Evolutionary conservation across 2,797 vertebrate genomes (phyloP).

Genomic region (Phataginus tricuspis): DNA sequence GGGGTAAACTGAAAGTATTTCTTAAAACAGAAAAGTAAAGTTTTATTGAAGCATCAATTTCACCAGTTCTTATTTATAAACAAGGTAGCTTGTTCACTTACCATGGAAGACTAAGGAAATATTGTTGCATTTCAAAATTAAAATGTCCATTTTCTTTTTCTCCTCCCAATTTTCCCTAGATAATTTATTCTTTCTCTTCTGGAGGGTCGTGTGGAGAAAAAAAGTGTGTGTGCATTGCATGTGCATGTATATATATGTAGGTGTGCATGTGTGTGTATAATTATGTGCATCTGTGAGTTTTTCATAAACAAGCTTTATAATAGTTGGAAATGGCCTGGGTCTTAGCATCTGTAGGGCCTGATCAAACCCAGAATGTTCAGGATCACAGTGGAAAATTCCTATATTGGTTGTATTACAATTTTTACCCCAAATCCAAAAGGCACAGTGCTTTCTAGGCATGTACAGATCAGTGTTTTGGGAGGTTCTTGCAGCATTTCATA

Average conservation of each 20-base stretch:
- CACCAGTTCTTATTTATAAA: not conserved
- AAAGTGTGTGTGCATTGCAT: not conserved
- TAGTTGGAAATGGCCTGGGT: not conserved
- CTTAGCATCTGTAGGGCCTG: not conserved
- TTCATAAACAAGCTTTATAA: not conserved
- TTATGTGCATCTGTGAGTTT: not conserved
- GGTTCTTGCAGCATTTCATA: not conserved
- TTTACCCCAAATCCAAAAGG: not conserved
- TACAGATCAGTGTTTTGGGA: not conserved
- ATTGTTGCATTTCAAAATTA: not conserved
- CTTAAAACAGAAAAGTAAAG: not conserved
- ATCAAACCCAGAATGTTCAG: not conserved
- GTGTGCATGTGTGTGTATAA: not conserved
- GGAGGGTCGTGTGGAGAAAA: not conserved
- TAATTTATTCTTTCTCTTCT: not conserved
- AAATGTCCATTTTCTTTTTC: not conserved
- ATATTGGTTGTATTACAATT: not conserved
- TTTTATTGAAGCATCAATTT: not conserved
- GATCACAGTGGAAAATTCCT: not conserved
- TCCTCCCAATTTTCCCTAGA: not conserved
- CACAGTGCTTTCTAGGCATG: not conserved
- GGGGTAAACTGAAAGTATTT: not conserved
- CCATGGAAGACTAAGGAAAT: not conserved
- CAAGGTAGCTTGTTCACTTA: not conserved
- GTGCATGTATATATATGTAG: rapidly evolving